Percentiles rank a stretch among this genome's conserved stretches.
Conservation (phyloP, 2,888 invertebrate species). For the Malacosoma neustria region DNA sequence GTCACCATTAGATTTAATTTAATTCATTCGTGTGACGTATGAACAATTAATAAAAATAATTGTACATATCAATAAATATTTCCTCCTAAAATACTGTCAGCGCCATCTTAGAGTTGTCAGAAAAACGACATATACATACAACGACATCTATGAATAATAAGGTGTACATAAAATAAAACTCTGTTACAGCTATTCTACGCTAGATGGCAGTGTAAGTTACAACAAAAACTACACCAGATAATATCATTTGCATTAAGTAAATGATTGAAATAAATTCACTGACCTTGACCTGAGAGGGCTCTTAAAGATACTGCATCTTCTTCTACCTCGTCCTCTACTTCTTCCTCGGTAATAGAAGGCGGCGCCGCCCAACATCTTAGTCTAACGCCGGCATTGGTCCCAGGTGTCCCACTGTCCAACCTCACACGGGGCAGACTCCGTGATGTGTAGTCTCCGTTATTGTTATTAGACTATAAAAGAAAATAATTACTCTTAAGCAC, state of each 20-base stretch:
- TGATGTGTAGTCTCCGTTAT: constrained; percentile 57
- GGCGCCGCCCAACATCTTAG: constrained; percentile 77
- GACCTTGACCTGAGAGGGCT: constrained; percentile 77
- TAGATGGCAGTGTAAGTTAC: constrained; percentile 31
- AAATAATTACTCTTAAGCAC: constrained; percentile 1
- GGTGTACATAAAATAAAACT: neutral
- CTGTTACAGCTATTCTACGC: constrained; percentile 6
- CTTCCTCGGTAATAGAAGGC: constrained; percentile 80
- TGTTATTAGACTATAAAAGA: constrained; percentile 42
- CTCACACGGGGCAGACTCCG: constrained; percentile 77
- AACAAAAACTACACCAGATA: neutral
- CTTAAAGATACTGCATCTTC: constrained; percentile 79
- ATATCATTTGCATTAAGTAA: neutral
- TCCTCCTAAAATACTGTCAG: no score
- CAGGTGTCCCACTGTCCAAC: constrained; percentile 79
- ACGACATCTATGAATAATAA: neutral
- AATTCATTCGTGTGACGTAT: no score
- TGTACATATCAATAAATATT: no score
- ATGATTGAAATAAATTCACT: constrained; percentile 17
- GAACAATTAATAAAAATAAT: no score
- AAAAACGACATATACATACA: neutral
- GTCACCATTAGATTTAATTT: no score
- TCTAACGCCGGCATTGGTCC: constrained; percentile 76
- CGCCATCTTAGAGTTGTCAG: constrained; percentile 31
- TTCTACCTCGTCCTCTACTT: constrained; percentile 75